Evolutionary conservation across 1,140 invertebrate genomes (phyloP), one percentile per base, ranked within the genome.

Genomic region (Diorhabda elongata): DNA sequence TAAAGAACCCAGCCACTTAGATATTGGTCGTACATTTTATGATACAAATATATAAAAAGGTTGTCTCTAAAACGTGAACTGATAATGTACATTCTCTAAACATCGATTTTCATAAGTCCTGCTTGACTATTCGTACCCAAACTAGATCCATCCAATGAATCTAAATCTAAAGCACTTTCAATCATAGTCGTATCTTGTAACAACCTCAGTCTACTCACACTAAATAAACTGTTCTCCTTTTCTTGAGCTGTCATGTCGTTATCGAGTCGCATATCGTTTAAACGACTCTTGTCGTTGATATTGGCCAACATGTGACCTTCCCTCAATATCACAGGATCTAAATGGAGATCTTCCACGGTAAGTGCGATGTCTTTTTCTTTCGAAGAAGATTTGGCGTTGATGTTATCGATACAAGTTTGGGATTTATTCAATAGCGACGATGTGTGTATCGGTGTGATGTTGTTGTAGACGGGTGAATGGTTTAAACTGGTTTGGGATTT

Each of bases 101-200:
- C 77, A 59, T 69, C 70, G 66, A 79, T 70, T 73, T 78, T 80
- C 77, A 80, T 78, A 6, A 80, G 64, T 58, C 77, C 79, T 26
- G 78, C 77, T 67, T 79, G 79, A 71, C 77, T 80, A 64, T 76
- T 78, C 5, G 76, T 74, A 6, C 79, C 77, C 59, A 80, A 75
- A 72, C 79, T 87, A 1, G 87, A 85, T 59, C 88, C 90, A 78
- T 90, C 89, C 64, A 92, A 81, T 68, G 91, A 92, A 81, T 95
- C 93, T 67, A 94, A 84, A 83, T 95, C 92, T 66, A 94, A 83
- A 6, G 92, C 92, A 42, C 91, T 92, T 75, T 93, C 91, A 75
- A 93, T 93, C 92, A 94, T 93, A 4, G 92, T 93, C 9, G 91
- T 92, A 79, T 92, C 90, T 74, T 92, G 91, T 67, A 93, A 83